A percentile compares a stretch with the other conserved stretches of the same genome.
These are phyloP conservation scores for Castor canadensis DNA, from an alignment of 2,113 vertebrate genomes.

Conservation along the genomic window DNA sequence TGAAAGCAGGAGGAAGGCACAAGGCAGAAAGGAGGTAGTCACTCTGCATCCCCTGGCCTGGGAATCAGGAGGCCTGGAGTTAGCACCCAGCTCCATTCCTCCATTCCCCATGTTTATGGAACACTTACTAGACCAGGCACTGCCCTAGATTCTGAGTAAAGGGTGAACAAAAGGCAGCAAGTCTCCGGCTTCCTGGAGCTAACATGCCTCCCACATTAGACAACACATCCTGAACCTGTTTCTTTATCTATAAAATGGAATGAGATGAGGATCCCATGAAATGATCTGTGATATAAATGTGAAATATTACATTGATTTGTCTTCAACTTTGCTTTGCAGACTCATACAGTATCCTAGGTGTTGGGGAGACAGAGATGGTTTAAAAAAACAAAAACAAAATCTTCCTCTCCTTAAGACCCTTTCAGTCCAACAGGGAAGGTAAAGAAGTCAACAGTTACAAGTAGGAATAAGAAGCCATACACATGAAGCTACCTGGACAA, in stretches of 20 bases:
- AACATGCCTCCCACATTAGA: neutral
- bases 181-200: neutral
- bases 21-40: neutral
- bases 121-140: rapidly evolving
- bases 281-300: neutral
- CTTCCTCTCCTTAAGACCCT: neutral
- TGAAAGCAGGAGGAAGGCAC: neutral
- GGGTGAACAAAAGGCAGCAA: neutral
- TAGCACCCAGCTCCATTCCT: neutral
- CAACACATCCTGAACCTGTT: neutral
- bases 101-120: neutral
- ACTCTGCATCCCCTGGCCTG: neutral
- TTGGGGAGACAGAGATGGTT: neutral
- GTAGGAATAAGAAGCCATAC: too few relatives aligned
- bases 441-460: neutral
- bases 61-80: neutral
- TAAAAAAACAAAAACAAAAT: too few relatives aligned
- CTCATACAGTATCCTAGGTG: neutral
- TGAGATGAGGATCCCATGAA: rapidly evolving
- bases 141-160: neutral
- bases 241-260: neutral
- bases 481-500: neutral
- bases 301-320: neutral
- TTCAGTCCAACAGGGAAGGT: neutral
- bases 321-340: neutral